Base-by-base conservation (phyloP, 2,888 invertebrate species). In the Anticlea derivata region DNA sequence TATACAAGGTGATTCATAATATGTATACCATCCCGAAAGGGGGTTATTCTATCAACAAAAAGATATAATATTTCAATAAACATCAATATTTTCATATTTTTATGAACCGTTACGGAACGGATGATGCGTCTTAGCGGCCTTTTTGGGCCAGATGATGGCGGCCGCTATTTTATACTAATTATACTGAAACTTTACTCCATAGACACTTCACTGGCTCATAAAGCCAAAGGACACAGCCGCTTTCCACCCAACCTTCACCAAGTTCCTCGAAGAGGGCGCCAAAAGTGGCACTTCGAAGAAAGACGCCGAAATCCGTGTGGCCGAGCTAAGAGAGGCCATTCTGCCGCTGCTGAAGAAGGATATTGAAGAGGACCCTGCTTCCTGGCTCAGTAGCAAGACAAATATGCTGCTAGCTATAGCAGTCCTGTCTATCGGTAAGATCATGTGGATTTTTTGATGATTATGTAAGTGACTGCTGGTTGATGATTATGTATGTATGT, bases 201-300 rank as follows among this genome's bases (percentile, higher is more conserved):
- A 93, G 93, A 92, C 92, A 0, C 69, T 99, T 40, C 92, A 96
- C 51, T 98, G 98, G 94, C 87, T 99, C 12, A 93, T 98, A 7
- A 94, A 95, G 33, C 96, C 97, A 0, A 94, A 95, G 30, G 95
- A 97, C 72, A 92, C 94, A 0, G 92, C 92, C 39, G 94, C 95
- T 57, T 98, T 98, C 75, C 96, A 97, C 82, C 98, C 98, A 0
- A 92, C 91, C 50, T 93, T 97, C 40, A 92, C 96, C 1, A 92
- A 93, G 27, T 93, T 94, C 65, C 87, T 99, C 7, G 93, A 95
- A 59, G 91, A 93, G 54, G 98, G 97, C 0, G 93, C 96, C 58
- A 87, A 91, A 22, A 94, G 94, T 68, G 93, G 94, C 7, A 91
- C 92, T 7, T 95, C 94, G 39, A 96, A 96, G 79, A 97, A 97